Evolutionary conservation across 2,888 invertebrate species (phyloP), one percentile per base, ranked within the genome.

Genomic region (Apoda limacodes): DNA sequence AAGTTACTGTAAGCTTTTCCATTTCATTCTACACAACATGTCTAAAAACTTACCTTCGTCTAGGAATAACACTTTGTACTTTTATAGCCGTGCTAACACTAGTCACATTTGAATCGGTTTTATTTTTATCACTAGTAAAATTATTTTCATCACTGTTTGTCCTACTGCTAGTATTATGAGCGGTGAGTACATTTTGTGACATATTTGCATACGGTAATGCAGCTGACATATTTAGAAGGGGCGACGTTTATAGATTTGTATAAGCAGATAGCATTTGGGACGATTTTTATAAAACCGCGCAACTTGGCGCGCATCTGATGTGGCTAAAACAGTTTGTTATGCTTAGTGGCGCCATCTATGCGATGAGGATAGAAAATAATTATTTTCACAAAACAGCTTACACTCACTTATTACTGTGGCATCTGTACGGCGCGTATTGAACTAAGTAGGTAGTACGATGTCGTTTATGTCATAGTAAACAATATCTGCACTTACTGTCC

Each of bases 221-320:
- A 54, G 60, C 60, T 67, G 74, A 74, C 71, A 74, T 70, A 71
- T 67, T 69, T 60, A 51, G 59, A 54, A 51, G 55, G 54, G 50
- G 57, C 65, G 67, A 64, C 66, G 62, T 70, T 64, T 76, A 76
- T 74, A 71, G 76, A 76, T 76, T 76, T 75, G 61, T 60, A 70
- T 54, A 64, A 59, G 17, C 5, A 17, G 62, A 59, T 47, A 55
- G 60, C 66, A 67, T 74, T 74, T 68, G 68, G 60, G 56, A 53
- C 55, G 67, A 75, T 67, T 71, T 78, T 78, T 76, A 68, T 76
- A 78, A 67, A n/a, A 67, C 66, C 74, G 75, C 78, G 78, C 80
- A 80, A 58, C 47, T 60, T 59, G 68, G 63, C 74, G 78, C 78
- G 80, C 80, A 80, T 69, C 52, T 59, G 34, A 37, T 62, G 66